Conservation (phyloP, 2,113 vertebrate genomes). For the Dipodomys stephensi region DNA sequence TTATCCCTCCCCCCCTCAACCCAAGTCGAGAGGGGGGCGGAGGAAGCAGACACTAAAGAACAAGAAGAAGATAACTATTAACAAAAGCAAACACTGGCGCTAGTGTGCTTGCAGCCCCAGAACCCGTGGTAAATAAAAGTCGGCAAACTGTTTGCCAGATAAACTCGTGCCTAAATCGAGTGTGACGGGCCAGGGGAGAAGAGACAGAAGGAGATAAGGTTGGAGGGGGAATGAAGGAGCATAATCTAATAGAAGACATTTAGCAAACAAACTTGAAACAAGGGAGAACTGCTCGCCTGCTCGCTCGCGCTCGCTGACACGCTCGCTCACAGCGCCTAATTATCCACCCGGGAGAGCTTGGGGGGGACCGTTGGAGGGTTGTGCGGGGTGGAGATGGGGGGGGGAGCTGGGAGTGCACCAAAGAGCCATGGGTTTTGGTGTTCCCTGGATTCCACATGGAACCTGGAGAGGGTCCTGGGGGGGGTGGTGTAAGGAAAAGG, state of each 20-base stretch:
- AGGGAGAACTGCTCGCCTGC: conserved; percentile 69
- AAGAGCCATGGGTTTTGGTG: too few species aligned
- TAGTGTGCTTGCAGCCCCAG: conserved; percentile 83
- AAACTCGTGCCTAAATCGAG: conserved; percentile 90
- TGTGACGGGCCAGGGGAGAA: conserved; percentile 88
- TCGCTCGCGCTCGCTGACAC: too few species aligned
- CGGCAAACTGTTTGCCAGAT: conserved; percentile 88
- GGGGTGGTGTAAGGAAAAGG: neutral
- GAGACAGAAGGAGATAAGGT: conserved; percentile 87
- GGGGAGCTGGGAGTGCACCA: too few species aligned
- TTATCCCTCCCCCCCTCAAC: neutral
- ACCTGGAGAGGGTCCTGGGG: neutral
- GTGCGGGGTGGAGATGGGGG: too few species aligned
- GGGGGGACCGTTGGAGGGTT: neutral
- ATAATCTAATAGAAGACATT: conserved; percentile 86
- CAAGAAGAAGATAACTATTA: conserved; percentile 88
- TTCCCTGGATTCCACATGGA: neutral
- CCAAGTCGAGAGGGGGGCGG: conserved; percentile 63
- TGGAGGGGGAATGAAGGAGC: conserved; percentile 83
- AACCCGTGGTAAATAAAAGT: conserved; percentile 89
- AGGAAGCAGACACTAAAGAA: conserved; percentile 85
- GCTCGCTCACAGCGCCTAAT: conserved; percentile 27
- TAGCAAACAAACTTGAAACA: conserved; percentile 86
- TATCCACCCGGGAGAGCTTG: conserved; percentile 27
- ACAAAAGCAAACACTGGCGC: conserved; percentile 89